phyloP scores from a whole-genome alignment of 37 sponge, comb jelly and placozoan genomes.

The Axinella damicornis region DNA sequence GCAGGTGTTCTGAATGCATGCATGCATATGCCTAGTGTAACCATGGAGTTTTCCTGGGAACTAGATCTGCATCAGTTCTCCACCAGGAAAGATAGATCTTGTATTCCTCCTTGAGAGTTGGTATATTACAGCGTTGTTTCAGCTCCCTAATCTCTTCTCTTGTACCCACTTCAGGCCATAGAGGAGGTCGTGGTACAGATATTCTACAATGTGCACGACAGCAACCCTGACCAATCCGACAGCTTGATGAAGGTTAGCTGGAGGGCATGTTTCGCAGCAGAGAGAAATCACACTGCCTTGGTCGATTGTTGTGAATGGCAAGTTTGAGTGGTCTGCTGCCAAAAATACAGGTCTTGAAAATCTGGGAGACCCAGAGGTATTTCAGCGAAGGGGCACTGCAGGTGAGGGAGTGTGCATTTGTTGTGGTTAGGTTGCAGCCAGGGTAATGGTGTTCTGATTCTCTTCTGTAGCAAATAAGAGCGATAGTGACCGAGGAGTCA shows the following conservation, averaged over 20 bases:
- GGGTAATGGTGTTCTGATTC: neutral
- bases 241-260: conserved; percentile 61
- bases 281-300: neutral
- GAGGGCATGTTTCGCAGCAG: neutral
- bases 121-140: too few relatives aligned
- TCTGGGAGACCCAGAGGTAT: conserved; percentile 87
- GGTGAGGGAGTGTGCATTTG: conserved; percentile 11
- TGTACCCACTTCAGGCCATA: conserved; percentile 56
- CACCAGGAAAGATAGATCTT: neutral
- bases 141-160: too few relatives aligned
- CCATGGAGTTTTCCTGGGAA: too few relatives aligned
- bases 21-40: too few relatives aligned
- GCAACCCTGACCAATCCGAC: conserved; percentile 51
- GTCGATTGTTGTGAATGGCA: neutral
- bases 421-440: neutral
- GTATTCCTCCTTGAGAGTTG: neutral
- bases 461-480: conserved; percentile 47
- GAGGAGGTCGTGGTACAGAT: conserved; percentile 77
- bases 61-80: too few relatives aligned
- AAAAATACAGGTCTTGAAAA: conserved; percentile 77
- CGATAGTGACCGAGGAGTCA: conserved; percentile 26
- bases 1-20: too few relatives aligned
- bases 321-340: conserved; percentile 3
- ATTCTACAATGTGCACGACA: conserved; percentile 67
- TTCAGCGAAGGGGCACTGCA: conserved; percentile 64